Conservation (phyloP, 2,888 invertebrate genomes). For the Empis livida region DNA sequence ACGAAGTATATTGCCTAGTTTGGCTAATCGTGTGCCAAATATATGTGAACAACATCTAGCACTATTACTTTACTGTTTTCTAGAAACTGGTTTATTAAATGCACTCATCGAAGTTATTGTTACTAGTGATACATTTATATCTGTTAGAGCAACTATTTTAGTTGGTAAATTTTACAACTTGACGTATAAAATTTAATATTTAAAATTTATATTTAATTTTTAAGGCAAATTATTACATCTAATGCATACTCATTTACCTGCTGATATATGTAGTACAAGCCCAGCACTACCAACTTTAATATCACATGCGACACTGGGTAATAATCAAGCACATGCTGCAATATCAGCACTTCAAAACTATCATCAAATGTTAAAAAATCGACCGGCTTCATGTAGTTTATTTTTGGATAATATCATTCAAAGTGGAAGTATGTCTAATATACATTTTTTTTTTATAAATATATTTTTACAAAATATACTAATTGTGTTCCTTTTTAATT, state of each 20-base stretch:
- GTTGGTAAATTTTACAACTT: conserved; percentile 43
- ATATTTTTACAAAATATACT: neutral
- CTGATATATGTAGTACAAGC: conserved; percentile 70
- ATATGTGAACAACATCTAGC: conserved; percentile 84
- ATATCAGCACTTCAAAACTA: conserved; percentile 67
- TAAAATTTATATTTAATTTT: neutral
- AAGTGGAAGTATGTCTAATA: conserved; percentile 31
- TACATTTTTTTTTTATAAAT: neutral
- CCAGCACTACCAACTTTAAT: conserved; percentile 74
- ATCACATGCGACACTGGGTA: conserved; percentile 63
- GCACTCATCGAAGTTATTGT: conserved; percentile 87
- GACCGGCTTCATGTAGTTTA: conserved; percentile 69
- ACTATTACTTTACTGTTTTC: conserved; percentile 73
- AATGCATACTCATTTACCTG: conserved; percentile 72
- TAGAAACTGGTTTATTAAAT: conserved; percentile 74
- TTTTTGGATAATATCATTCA: conserved; percentile 69
- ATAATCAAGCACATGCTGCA: conserved; percentile 70
- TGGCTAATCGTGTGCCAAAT: conserved; percentile 75
- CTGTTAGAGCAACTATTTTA: conserved; percentile 81
- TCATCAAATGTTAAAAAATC: conserved; percentile 64
- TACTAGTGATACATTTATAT: conserved; percentile 77
- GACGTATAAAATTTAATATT: neutral
- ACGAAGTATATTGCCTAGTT: conserved; percentile 68
- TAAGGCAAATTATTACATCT: conserved; percentile 73
- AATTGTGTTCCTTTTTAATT: too few species aligned